Evolutionary conservation across 1,140 invertebrate genomes (phyloP).

Genomic region (Monomorium pharaonis): DNA sequence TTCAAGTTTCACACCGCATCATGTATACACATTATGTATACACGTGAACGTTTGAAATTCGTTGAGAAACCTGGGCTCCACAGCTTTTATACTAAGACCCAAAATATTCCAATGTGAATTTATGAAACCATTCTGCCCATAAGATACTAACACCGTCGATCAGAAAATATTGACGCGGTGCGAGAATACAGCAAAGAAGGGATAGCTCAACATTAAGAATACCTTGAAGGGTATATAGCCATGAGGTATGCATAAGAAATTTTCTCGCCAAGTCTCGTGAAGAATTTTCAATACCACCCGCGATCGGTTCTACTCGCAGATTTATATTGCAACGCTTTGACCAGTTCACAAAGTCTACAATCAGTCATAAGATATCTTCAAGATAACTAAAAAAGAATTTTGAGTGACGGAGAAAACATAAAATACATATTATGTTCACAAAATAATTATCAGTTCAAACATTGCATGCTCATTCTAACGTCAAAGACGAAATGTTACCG

Average conservation of each 20-base stretch:
- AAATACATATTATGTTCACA: background rate
- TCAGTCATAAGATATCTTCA: no score
- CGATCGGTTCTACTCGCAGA: background rate
- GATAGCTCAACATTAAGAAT: background rate
- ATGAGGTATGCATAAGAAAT: slow-evolving; percentile 40
- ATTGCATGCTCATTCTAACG: background rate
- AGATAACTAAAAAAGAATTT: no score
- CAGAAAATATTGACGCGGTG: slow-evolving; percentile 33
- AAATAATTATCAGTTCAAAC: slow-evolving; percentile 1
- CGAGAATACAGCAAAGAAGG: background rate
- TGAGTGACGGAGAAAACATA: background rate
- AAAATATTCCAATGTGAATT: slow-evolving; percentile 49
- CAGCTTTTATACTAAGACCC: background rate
- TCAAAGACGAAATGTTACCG: background rate
- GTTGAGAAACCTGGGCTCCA: background rate
- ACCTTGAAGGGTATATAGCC: background rate
- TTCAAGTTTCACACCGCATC: background rate
- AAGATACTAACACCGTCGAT: slow-evolving; percentile 17
- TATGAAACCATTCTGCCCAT: slow-evolving; percentile 22
- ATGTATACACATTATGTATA: slow-evolving; percentile 40
- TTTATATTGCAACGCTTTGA: background rate
- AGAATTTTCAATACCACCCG: slow-evolving; percentile 6
- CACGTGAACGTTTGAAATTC: slow-evolving; percentile 29
- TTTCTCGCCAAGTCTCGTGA: background rate
- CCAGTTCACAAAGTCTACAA: background rate